These are phyloP conservation scores for Chionoecetes opilio DNA, from an alignment of 1,140 invertebrate genomes.

Conservation along the genomic window DNA sequence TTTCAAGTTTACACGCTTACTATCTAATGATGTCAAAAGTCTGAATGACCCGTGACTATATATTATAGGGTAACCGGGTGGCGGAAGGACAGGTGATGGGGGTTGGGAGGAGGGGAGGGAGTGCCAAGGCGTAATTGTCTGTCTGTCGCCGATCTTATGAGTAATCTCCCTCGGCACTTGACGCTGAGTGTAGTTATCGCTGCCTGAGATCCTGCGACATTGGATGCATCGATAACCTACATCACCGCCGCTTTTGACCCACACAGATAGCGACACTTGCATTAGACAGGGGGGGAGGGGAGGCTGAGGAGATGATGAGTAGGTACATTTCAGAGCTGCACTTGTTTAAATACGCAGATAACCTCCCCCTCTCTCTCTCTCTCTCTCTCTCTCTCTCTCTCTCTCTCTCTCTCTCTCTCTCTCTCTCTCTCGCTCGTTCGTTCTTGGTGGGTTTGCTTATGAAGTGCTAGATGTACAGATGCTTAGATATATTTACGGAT, in stretches of 20 bases:
- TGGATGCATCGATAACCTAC: background rate
- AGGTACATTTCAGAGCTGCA: no score
- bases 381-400: conserved; percentile 34
- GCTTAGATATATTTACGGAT: background rate
- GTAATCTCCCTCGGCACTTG: background rate
- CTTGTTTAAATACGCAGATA: no score
- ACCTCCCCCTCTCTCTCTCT: background rate
- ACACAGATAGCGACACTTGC: background rate
- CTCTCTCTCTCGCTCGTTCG: background rate
- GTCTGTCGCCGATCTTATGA: background rate
- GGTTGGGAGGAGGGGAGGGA: background rate
- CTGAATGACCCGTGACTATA: no score
- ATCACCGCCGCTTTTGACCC: background rate
- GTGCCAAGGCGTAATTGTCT: background rate
- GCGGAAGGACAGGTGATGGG: background rate
- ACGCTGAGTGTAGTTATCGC: background rate
- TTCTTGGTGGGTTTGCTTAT: background rate
- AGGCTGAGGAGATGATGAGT: no score
- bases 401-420: background rate
- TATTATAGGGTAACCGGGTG: background rate
- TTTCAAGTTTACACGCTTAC: no score
- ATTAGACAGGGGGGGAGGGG: background rate
- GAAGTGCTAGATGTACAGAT: background rate
- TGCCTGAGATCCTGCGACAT: background rate
- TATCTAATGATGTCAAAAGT: no score